Percentiles rank a stretch among this genome's conserved stretches.
phyloP scores from a whole-genome alignment of 1,140 invertebrate species.

The Drosophila persimilis region DNA sequence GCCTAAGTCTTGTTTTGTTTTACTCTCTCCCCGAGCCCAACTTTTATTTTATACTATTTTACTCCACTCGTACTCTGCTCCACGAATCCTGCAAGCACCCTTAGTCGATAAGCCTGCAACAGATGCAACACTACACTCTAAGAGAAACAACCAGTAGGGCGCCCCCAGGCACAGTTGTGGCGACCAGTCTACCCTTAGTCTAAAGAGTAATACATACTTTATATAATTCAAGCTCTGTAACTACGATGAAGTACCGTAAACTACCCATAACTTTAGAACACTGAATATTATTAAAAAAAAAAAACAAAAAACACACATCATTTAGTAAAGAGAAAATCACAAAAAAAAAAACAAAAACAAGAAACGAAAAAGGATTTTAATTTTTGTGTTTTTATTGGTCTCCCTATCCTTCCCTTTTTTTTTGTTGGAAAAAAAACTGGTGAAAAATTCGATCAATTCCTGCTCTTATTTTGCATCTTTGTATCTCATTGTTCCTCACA shows the following conservation, averaged over 20 bases:
- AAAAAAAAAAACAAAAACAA: constrained; percentile 23
- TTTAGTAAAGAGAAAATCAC: constrained; percentile 27
- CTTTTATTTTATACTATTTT: constrained; percentile 3
- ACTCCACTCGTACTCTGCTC: constrained; percentile 8
- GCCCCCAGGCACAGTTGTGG: too few species aligned
- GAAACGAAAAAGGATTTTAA: constrained; percentile 31
- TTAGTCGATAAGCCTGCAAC: constrained; percentile 19
- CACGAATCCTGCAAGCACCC: constrained; percentile 1
- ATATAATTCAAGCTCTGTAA: constrained; percentile 52
- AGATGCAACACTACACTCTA: neutral
- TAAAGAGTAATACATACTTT: constrained; percentile 32
- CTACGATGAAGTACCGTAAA: constrained; percentile 63
- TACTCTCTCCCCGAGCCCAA: constrained; percentile 22
- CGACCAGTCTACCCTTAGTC: constrained; percentile 10
- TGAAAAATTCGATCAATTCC: too few species aligned
- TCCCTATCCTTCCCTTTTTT: neutral
- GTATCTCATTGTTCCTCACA: too few species aligned
- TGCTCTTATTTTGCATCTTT: too few species aligned
- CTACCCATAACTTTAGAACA: constrained; percentile 33
- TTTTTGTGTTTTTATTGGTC: constrained; percentile 42
- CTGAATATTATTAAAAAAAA: constrained; percentile 35
- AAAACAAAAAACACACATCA: constrained; percentile 3
- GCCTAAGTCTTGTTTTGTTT: constrained; percentile 57
- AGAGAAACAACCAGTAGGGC: constrained; percentile 27
- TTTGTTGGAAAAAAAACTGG: neutral